phyloP scores from a whole-genome alignment of 2,113 vertebrate genomes.

The Ceyx margarethae region DNA sequence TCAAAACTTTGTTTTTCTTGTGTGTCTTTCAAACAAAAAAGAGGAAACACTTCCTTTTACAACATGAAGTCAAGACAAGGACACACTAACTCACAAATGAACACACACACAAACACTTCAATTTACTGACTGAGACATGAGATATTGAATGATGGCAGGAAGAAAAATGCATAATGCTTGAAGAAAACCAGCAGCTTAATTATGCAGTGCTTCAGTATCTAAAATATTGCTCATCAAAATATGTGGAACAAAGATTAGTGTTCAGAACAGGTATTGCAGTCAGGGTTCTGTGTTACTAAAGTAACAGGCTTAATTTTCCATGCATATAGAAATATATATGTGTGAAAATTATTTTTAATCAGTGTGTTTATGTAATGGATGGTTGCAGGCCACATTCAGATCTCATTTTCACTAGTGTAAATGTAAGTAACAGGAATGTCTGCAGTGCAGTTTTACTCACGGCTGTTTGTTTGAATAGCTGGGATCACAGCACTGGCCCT shows the following conservation, averaged over 20 bases:
- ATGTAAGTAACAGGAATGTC: background rate
- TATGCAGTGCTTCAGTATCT: background rate
- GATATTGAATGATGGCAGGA: background rate
- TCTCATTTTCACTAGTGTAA: background rate
- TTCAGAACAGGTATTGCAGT: background rate
- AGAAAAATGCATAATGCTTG: background rate
- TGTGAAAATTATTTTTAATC: background rate
- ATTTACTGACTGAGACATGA: background rate
- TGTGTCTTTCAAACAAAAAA: conserved; percentile 4
- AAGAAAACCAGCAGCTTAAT: background rate
- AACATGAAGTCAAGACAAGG: background rate
- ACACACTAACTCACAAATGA: background rate
- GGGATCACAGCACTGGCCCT: background rate
- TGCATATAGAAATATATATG: background rate
- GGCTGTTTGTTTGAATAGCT: background rate
- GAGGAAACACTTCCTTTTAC: conserved; percentile 49
- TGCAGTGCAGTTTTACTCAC: background rate
- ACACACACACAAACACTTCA: background rate
- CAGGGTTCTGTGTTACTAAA: background rate
- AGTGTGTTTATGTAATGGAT: background rate
- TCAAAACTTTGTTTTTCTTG: conserved; percentile 20
- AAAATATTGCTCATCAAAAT: background rate
- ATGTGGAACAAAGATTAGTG: background rate
- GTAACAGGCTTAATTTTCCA: background rate
- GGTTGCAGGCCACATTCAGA: background rate